These are phyloP conservation scores for Centropus bengalensis DNA, from an alignment of 2,113 vertebrate genomes.

Conservation along the genomic window DNA sequence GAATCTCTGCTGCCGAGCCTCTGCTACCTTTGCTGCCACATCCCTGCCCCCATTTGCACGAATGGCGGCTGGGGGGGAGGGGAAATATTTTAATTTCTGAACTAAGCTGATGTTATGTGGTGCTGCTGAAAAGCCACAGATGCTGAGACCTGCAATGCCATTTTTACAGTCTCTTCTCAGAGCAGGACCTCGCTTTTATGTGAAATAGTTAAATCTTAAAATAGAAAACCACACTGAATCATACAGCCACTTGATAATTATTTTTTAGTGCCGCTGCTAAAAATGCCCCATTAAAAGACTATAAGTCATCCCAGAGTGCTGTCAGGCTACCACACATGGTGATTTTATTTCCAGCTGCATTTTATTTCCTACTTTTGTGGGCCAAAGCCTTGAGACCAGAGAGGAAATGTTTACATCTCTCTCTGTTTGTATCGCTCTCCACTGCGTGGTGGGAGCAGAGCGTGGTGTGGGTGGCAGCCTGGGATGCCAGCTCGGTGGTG, in stretches of 20 bases:
- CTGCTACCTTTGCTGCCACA: rapidly evolving
- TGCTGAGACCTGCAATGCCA: rapidly evolving
- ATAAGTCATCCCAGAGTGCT: neutral
- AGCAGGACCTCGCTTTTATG: neutral
- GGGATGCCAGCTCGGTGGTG: neutral
- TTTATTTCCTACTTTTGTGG: neutral
- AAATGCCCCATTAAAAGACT: neutral
- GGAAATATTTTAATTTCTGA: neutral
- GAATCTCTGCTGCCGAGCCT: neutral
- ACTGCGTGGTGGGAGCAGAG: neutral
- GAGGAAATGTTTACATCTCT: neutral
- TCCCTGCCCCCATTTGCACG: neutral
- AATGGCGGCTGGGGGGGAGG: neutral
- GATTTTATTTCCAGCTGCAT: conserved; percentile 2
- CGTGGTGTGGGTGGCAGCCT: neutral
- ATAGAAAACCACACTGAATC: neutral
- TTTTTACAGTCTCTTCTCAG: neutral
- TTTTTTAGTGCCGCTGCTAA: conserved; percentile 32
- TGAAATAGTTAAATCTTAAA: neutral
- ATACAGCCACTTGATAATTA: neutral
- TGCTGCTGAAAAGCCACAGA: neutral
- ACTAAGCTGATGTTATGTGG: neutral
- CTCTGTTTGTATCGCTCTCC: rapidly evolving
- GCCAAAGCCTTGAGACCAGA: neutral
- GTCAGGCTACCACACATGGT: neutral